Conservation (phyloP, 92 coral and sea anemone species). For the Heliopora coerulea region DNA sequence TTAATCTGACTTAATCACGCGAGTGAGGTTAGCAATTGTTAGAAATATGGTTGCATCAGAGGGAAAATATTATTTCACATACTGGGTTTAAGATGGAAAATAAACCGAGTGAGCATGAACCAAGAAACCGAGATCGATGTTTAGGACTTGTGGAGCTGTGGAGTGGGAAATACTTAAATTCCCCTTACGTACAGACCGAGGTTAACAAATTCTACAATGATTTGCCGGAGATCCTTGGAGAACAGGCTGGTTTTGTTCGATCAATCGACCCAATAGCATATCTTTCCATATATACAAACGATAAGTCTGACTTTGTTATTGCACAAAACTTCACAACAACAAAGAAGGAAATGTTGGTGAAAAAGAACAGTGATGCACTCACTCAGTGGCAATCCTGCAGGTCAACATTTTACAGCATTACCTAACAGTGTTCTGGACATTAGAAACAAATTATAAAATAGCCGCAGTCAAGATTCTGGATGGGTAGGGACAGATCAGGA, state of each 20-base stretch:
- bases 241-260: neutral
- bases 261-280: no score
- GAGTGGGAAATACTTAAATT: no score
- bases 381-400: neutral
- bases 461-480: constrained; percentile 41
- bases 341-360: neutral
- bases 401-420: constrained; percentile 7
- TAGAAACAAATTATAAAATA: constrained; percentile 31
- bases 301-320: neutral
- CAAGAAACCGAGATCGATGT: neutral
- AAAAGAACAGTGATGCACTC: neutral
- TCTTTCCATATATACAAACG: neutral
- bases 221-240: neutral
- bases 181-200: neutral
- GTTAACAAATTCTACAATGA: neutral
- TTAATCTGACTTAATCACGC: neutral
- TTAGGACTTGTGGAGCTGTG: neutral
- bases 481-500: constrained; percentile 30
- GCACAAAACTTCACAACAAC: neutral
- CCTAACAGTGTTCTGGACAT: constrained; percentile 51
- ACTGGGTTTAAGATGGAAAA: constrained; percentile 1
- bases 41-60: constrained; percentile 11
- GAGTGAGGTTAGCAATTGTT: no score
- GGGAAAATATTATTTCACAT: constrained; percentile 14
- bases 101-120: neutral